A percentile compares a stretch with the other conserved stretches of the same genome.
Evolutionary conservation across 2,888 invertebrate genomes (phyloP).

Genomic region (Lochmaea crataegi): DNA sequence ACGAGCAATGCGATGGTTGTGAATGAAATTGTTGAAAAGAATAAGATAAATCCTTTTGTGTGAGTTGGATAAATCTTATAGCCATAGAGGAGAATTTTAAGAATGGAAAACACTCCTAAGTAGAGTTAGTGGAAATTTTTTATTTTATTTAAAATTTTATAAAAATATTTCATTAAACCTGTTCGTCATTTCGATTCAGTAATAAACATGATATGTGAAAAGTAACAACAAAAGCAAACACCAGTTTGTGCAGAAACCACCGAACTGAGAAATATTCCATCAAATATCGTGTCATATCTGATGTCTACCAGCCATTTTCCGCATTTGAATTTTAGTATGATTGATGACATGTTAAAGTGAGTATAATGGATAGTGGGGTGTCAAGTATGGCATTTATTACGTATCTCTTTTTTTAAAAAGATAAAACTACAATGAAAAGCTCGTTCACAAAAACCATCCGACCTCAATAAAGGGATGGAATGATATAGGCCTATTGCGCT

Average conservation of each 20-base stretch:
- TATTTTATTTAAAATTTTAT: too few species aligned
- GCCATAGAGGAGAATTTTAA: too few species aligned
- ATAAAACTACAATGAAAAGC: conserved; percentile 33
- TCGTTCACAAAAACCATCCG: conserved; percentile 14
- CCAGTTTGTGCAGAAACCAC: conserved; percentile 1
- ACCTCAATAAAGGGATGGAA: neutral
- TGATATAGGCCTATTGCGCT: neutral
- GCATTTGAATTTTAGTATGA: conserved; percentile 54
- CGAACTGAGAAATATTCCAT: conserved; percentile 21
- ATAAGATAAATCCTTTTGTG: too few species aligned
- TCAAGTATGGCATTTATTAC: conserved; percentile 48
- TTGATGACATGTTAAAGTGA: conserved; percentile 52
- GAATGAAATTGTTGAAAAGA: too few species aligned
- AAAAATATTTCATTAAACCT: too few species aligned
- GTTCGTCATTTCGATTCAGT: too few species aligned
- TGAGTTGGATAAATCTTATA: too few species aligned
- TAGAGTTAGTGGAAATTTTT: too few species aligned
- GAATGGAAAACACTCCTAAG: too few species aligned
- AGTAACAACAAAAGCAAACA: neutral
- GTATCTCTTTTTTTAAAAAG: conserved; percentile 19
- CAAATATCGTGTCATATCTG: conserved; percentile 33
- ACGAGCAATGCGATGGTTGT: too few species aligned
- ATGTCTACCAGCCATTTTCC: conserved; percentile 46
- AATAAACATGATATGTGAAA: too few species aligned
- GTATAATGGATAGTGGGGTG: conserved; percentile 51